Evolutionary conservation across 1,140 invertebrate species (phyloP).

Genomic region (Gonatopus flavifemur): DNA sequence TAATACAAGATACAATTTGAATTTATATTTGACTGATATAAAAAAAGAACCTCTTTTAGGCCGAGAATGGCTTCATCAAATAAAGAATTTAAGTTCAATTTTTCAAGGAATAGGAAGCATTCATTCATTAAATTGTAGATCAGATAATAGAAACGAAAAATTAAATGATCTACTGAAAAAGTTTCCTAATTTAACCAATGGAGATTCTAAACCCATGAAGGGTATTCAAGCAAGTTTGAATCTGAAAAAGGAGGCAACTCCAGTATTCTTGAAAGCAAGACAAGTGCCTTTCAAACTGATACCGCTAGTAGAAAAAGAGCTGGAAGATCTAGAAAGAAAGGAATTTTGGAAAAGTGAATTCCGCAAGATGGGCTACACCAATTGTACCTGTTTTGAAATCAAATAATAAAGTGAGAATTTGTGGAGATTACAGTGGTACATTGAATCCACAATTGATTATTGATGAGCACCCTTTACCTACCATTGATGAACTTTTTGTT

Average conservation of each 20-base stretch:
- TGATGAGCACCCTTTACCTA: conserved; percentile 6
- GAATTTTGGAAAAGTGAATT: too few relatives aligned
- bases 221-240: conserved; percentile 4
- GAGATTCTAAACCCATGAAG: neutral
- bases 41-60: neutral
- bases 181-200: too few relatives aligned
- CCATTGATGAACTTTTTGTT: conserved; percentile 1
- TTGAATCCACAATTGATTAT: conserved; percentile 3
- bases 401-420: conserved; percentile 1
- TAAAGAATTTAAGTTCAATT: neutral
- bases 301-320: neutral
- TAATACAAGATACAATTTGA: neutral
- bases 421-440: conserved; percentile 13
- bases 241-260: neutral
- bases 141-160: neutral
- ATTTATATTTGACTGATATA: neutral
- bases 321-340: too few relatives aligned
- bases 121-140: neutral
- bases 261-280: conserved; percentile 6
- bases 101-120: neutral
- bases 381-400: conserved; percentile 11
- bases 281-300: conserved; percentile 9
- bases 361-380: too few relatives aligned
- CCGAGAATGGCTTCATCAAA: neutral
- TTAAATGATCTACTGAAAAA: neutral